Evolutionary conservation across 2,113 vertebrate genomes (phyloP), one percentile per base, ranked within the genome.

Genomic region (Cebus imitator): DNA sequence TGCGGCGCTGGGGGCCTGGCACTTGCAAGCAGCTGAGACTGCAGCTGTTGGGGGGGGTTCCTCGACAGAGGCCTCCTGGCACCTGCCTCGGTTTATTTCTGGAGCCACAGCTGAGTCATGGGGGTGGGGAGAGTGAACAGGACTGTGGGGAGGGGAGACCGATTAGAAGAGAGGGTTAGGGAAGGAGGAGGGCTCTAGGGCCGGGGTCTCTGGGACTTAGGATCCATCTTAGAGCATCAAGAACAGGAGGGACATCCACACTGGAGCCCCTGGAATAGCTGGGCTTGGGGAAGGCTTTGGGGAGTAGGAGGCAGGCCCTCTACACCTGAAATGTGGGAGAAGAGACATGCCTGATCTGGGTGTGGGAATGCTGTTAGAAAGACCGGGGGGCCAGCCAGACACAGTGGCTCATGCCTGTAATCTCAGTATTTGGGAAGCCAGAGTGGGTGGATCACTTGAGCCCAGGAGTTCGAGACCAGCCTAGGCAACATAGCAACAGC

Each of bases 31-130:
- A 93, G 95, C 87, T 97, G 92, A 97, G 27, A 35, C 35, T 50
- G 3, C 94, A 97, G 95, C 95, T 93, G 97, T 73, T 21, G 82
- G 61, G 76, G 89, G 90, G 78, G 89, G 61, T 95, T 97, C 96
- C 98, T 97, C 45, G 57, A 97, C 86, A 87, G 98, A 82, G 96
- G 91, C 88, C 97, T 97, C 94, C 95, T 87, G 76, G 75, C 97
- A 97, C 43, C 90, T 96, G 98, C 75, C 86, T 43, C 0, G 1
- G 58, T 72, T 91, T 98, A 98, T 98, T 98, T 97, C 90, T 97
- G 96, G 96, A 97, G 43, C 32, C 76, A 79, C 97, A 98, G 97
- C 97, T 97, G 98, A 97, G 82, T 90, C 70, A 40, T 21, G n/a
- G 82, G 82, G n/a, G 68, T 20, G 37, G 90, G 92, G 40, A 43